Evolutionary conservation across 2,888 invertebrate genomes (phyloP).

Genomic region (Eupithecia abbreviata): DNA sequence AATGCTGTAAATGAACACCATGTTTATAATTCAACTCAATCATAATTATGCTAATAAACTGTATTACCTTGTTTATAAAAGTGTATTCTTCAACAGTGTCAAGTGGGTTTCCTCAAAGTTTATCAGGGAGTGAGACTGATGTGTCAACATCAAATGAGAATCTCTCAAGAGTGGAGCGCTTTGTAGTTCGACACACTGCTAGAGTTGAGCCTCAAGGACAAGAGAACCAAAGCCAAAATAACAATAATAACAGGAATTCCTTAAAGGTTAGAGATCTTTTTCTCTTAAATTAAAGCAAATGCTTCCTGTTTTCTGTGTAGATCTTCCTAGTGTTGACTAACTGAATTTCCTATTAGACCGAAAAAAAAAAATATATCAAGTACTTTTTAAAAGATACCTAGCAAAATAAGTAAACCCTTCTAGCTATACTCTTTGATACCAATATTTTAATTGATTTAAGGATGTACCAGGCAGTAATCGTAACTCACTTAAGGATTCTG

Average conservation of each 20-base stretch:
- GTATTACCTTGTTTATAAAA: background rate
- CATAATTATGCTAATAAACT: background rate
- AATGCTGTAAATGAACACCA: background rate
- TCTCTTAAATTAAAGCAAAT: too few relatives aligned
- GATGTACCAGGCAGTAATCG: conserved; percentile 84
- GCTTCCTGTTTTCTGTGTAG: background rate
- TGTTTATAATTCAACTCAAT: background rate
- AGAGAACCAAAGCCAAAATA: conserved; percentile 86
- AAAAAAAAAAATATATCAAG: background rate
- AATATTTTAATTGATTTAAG: conserved; percentile 46
- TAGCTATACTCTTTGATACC: background rate
- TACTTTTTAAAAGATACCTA: background rate
- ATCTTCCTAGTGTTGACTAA: background rate
- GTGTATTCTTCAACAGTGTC: conserved; percentile 59
- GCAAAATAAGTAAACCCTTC: background rate
- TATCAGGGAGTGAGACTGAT: conserved; percentile 95
- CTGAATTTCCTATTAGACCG: background rate
- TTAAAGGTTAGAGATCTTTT: conserved; percentile 73
- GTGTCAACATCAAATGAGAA: conserved; percentile 96
- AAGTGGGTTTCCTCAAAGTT: conserved; percentile 88
- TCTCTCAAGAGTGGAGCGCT: conserved; percentile 92
- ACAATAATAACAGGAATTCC: conserved; percentile 84
- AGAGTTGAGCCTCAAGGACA: conserved; percentile 96
- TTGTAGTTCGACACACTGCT: conserved; percentile 91
- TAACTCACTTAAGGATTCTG: conserved; percentile 85